Percentiles rank a stretch among this genome's conserved stretches.
These are phyloP conservation scores for Anarrhichthys ocellatus DNA, from an alignment of 2,113 vertebrate species.

Conservation along the genomic window DNA sequence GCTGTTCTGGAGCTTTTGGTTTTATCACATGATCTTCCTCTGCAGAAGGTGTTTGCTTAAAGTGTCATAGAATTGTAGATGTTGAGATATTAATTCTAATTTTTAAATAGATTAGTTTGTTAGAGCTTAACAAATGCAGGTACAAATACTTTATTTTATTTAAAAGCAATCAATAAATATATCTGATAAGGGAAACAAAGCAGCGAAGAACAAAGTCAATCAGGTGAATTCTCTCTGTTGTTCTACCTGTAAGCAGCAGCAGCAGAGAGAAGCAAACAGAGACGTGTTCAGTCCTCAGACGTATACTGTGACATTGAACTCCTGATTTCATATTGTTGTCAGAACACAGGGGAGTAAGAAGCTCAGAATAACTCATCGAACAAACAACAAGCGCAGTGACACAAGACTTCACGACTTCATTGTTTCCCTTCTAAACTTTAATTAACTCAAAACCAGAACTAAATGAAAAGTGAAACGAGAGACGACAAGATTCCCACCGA, in stretches of 20 bases:
- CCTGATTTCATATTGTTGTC: constrained; percentile 41
- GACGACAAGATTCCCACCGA: constrained; percentile 13
- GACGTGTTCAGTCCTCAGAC: constrained; percentile 44
- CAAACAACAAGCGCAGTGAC: constrained; percentile 51
- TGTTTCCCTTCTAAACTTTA: constrained; percentile 28
- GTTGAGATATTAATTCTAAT: neutral
- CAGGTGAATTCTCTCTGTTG: constrained; percentile 15
- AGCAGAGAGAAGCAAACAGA: constrained; percentile 29
- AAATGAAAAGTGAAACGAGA: constrained; percentile 57
- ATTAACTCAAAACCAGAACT: constrained; percentile 51
- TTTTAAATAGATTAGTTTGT: neutral
- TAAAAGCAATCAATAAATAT: neutral
- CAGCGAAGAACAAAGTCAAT: neutral
- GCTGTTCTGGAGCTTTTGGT: neutral
- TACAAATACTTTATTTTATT: neutral
- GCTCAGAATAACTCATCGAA: constrained; percentile 44
- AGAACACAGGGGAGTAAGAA: constrained; percentile 46
- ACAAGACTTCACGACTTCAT: constrained; percentile 28
- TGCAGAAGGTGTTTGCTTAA: neutral
- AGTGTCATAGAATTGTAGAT: neutral
- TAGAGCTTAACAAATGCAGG: neutral
- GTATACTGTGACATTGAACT: constrained; percentile 44
- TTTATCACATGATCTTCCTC: neutral
- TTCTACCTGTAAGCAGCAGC: constrained; percentile 28
- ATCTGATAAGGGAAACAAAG: neutral